Evolutionary conservation across 1,140 invertebrate genomes (phyloP), one percentile per base, ranked within the genome.

Genomic region (Zaprionus lachaisei): DNA sequence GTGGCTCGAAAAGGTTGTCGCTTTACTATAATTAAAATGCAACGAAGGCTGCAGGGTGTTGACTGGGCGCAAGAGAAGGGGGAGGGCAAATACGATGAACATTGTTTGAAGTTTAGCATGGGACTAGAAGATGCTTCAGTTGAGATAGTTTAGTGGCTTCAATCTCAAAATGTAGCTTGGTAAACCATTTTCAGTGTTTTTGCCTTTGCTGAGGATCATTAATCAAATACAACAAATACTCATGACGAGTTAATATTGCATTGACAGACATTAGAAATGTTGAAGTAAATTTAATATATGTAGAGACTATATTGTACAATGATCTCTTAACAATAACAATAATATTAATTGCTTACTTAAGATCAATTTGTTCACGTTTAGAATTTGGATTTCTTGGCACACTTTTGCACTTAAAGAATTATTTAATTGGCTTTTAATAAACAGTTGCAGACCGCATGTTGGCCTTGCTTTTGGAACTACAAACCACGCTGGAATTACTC

Each of bases 11-110:
- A 28, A 47, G 54, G 31, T 67, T 58, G 14, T 17, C 17, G 54
- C n/a, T 24, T 47, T 11, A 11, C 31, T 34, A 34, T 51, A 69
- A 71, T 75, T 54, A 71, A 57, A 51, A 26, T 63, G 60, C 20
- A 71, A 49, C 44, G 17, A 24, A 67, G 63, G 34, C 57, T 60
- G 14, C 22, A 24, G n/a, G 31, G 28, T 22, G 31, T 28, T 49
- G 5, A 62, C 12, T 2, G 41, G 11, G 14, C 17, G 20, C 4
- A 5, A 5, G 11, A 14, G 9, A 3, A 2, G 17, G 51, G 11
- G 2, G 5, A 22, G 47, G 51, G 15, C n/a, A 26, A 55, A 26
- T 15, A 26, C 14, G 24, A 28, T 5, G 7, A 49, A 7, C 12
- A 51, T 51, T 49, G 11, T 63, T 49, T 26, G 11, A 44, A 0